Evolutionary conservation across 2,113 vertebrate species (phyloP).

Genomic region (Protomyctophum bolini): DNA sequence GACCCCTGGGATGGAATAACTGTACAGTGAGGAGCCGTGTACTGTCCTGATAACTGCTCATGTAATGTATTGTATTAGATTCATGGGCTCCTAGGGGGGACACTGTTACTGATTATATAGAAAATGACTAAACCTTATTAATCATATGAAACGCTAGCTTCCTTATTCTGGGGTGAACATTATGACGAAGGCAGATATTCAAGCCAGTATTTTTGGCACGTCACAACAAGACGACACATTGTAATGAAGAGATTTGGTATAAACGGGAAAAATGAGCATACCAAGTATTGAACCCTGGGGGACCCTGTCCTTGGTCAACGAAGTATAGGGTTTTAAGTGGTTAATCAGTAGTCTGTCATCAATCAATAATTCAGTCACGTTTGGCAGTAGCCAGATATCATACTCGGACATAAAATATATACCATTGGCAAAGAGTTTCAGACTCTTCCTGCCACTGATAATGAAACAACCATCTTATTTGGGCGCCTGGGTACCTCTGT

Average conservation of each 20-base stretch:
- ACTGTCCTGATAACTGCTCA: slow-evolving; percentile 9
- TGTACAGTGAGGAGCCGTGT: background rate
- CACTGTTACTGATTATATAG: no score
- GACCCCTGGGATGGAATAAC: slow-evolving; percentile 13
- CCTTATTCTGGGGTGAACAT: background rate
- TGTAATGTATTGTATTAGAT: no score
- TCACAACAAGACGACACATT: background rate
- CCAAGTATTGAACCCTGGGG: no score
- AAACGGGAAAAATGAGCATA: no score
- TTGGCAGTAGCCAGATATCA: background rate
- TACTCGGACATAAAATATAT: slow-evolving; percentile 24
- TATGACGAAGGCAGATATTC: no score
- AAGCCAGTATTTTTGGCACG: no score
- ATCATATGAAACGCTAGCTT: background rate
- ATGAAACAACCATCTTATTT: slow-evolving; percentile 24
- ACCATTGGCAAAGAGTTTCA: slow-evolving; percentile 27
- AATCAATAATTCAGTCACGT: slow-evolving; percentile 22
- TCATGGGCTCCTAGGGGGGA: no score
- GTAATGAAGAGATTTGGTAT: background rate
- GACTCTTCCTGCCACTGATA: slow-evolving; percentile 30
- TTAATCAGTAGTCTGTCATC: slow-evolving; percentile 27
- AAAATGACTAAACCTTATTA: slow-evolving; percentile 3
- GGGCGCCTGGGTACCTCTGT: background rate
- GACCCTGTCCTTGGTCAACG: no score
- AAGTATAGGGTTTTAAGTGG: background rate